A percentile compares a stretch with the other conserved stretches of the same genome.
These are phyloP conservation scores for Bombyx mandarina DNA, from an alignment of 1,140 invertebrate genomes.

Conservation along the genomic window DNA sequence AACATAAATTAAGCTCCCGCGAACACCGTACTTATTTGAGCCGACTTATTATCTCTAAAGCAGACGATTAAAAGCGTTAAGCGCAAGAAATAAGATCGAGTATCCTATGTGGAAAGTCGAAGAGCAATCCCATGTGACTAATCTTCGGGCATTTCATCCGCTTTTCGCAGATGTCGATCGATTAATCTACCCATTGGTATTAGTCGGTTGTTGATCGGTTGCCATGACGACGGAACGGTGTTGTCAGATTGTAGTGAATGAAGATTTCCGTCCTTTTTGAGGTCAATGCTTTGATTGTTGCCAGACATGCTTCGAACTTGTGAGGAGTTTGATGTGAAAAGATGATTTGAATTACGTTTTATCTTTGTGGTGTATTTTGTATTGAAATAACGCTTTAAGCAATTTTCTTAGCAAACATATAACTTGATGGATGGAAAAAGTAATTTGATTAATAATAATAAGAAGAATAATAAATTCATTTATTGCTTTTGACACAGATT, in stretches of 20 bases:
- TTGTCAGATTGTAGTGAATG: too few species aligned
- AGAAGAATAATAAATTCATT: too few species aligned
- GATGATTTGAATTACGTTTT: too few species aligned
- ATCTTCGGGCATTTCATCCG: constrained; percentile 40
- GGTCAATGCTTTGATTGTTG: neutral
- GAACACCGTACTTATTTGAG: constrained; percentile 27
- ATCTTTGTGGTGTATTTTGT: too few species aligned
- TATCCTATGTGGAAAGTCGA: neutral
- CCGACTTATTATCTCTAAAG: constrained; percentile 10
- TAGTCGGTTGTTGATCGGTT: constrained; percentile 38
- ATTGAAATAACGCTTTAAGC: too few species aligned
- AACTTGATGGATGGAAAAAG: too few species aligned
- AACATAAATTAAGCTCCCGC: constrained; percentile 26
- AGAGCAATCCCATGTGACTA: constrained; percentile 44
- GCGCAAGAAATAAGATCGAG: constrained; percentile 11
- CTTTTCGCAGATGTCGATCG: constrained; percentile 44
- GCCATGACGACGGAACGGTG: constrained; percentile 22
- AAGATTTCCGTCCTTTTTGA: neutral
- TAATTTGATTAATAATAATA: too few species aligned
- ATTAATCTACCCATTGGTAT: constrained; percentile 49
- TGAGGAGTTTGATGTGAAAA: neutral
- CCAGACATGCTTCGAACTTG: neutral
- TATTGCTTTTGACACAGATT: too few species aligned
- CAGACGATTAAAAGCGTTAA: neutral
- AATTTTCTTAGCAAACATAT: too few species aligned